phyloP scores from a whole-genome alignment of 1,140 invertebrate species.

The Cotesia glomerata region DNA sequence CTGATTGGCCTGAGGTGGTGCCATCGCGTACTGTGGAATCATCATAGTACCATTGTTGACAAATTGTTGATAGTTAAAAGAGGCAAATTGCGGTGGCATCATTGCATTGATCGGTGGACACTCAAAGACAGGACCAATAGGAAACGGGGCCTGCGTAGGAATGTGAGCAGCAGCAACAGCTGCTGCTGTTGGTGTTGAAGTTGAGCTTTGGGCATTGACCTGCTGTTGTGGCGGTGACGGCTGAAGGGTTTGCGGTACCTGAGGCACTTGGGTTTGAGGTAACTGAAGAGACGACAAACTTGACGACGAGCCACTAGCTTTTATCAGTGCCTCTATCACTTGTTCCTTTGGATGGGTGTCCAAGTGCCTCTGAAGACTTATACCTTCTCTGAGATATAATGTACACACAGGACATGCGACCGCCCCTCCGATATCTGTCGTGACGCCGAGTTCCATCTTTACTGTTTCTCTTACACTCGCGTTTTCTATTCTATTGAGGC shows the following conservation, averaged over 20 bases:
- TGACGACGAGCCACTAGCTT: conserved; percentile 46
- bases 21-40: conserved; percentile 65
- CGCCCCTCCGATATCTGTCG: conserved; percentile 42
- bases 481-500: conserved; percentile 2
- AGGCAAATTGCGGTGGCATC: conserved; percentile 60
- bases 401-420: conserved; percentile 81
- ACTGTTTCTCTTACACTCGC: conserved; percentile 13
- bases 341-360: conserved; percentile 86
- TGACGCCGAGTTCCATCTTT: conserved; percentile 29
- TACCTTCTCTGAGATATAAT: conserved; percentile 79
- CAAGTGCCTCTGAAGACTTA: conserved; percentile 78
- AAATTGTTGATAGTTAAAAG: conserved; percentile 68
- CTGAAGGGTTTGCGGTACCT: conserved; percentile 25
- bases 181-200: conserved; percentile 15
- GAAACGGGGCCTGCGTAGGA: conserved; percentile 48
- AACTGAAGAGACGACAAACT: conserved; percentile 28
- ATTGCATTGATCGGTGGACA: conserved; percentile 56
- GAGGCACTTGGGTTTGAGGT: conserved; percentile 32
- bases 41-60: conserved; percentile 66
- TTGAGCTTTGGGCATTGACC: conserved; percentile 7
- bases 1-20: conserved; percentile 61
- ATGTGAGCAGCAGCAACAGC: conserved; percentile 36
- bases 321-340: conserved; percentile 80
- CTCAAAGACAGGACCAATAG: conserved; percentile 56
- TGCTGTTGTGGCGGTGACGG: conserved; percentile 23